These are phyloP conservation scores for Sericinus montela DNA, from an alignment of 2,888 invertebrate genomes.

Conservation along the genomic window DNA sequence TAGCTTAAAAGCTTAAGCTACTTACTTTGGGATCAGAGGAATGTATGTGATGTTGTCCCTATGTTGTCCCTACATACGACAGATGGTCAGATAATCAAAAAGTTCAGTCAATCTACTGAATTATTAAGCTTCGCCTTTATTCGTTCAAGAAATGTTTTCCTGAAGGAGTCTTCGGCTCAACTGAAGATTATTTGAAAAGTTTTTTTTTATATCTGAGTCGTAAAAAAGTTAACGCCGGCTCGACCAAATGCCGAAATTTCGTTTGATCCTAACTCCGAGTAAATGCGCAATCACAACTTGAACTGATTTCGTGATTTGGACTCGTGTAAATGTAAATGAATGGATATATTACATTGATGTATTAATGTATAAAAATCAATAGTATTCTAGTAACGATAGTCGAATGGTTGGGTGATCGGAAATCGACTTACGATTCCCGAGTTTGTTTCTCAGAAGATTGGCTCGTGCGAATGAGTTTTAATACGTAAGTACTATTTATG, in stretches of 20 bases:
- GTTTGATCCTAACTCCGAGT: background rate
- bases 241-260: slow-evolving; percentile 8
- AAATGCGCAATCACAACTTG: slow-evolving; percentile 4
- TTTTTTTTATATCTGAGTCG: slow-evolving; percentile 11
- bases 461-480: no score
- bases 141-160: slow-evolving; percentile 19
- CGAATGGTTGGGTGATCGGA: no score
- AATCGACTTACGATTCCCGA: no score
- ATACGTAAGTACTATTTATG: no score
- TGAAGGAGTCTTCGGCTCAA: slow-evolving; percentile 16
- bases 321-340: slow-evolving; percentile 4
- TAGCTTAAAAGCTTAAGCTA: no score
- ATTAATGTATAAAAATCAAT: background rate
- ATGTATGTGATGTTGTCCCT: no score
- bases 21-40: no score
- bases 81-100: no score
- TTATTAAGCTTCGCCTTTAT: background rate
- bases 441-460: no score
- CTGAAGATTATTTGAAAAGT: slow-evolving; percentile 19
- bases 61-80: no score
- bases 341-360: background rate
- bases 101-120: background rate
- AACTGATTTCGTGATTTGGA: background rate
- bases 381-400: no score
- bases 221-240: slow-evolving; percentile 15